Conservation (phyloP, 2,113 vertebrate genomes). For the Brachypteracias leptosomus region DNA sequence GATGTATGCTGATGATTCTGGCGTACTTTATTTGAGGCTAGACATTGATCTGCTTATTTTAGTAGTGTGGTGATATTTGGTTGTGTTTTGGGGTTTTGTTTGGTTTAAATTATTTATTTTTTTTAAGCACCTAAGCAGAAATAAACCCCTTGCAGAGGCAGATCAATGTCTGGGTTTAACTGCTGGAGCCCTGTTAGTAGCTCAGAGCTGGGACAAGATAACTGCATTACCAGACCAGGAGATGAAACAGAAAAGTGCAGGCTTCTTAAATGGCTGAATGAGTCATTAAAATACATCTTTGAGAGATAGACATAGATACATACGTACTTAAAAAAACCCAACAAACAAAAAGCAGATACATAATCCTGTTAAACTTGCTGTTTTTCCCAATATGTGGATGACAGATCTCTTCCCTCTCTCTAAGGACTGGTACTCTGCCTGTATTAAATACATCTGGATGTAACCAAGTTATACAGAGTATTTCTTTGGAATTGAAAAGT, state of each 20-base stretch:
- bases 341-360: background rate
- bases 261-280: background rate
- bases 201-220: background rate
- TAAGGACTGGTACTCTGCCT: background rate
- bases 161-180: background rate
- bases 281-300: background rate
- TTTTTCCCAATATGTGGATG: background rate
- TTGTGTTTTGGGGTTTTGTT: background rate
- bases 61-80: background rate
- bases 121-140: background rate
- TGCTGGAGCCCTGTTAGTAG: background rate
- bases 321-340: background rate
- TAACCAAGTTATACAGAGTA: background rate
- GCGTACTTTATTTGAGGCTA: background rate
- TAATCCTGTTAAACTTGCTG: background rate
- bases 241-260: background rate
- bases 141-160: background rate
- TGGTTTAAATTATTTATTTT: background rate
- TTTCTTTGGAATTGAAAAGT: background rate
- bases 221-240: background rate
- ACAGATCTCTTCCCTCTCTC: background rate
- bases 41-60: constrained; percentile 7
- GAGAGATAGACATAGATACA: background rate
- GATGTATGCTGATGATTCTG: background rate
- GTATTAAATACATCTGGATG: background rate